Percentiles rank a stretch among this genome's conserved stretches.
Evolutionary conservation across 2,888 invertebrate genomes (phyloP).

Genomic region (Hypolimnas misippus): DNA sequence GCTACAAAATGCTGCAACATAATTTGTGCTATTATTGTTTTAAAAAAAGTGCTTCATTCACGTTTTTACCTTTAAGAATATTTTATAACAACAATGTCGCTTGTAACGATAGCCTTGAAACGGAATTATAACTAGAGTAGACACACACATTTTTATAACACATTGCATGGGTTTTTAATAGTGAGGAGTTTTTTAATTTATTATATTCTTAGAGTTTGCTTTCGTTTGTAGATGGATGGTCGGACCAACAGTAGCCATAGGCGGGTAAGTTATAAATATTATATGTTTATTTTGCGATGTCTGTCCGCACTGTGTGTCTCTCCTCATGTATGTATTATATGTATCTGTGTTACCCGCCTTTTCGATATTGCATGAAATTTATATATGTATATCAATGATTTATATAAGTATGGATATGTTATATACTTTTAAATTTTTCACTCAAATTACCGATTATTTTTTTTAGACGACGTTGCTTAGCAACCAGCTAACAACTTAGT

Average conservation of each 20-base stretch:
- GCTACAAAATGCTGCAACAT: no score
- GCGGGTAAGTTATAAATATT: slow-evolving; percentile 78
- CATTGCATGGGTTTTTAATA: slow-evolving; percentile 45
- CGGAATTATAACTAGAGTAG: background rate
- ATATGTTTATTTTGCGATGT: slow-evolving; percentile 55
- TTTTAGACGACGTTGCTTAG: no score
- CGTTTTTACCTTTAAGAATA: no score
- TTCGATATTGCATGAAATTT: slow-evolving; percentile 41
- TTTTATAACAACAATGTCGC: no score
- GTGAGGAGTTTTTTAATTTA: slow-evolving; percentile 51
- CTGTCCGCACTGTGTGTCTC: slow-evolving; percentile 16
- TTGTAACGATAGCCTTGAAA: background rate
- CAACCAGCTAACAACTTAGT: no score
- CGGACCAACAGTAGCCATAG: slow-evolving; percentile 84
- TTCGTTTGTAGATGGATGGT: slow-evolving; percentile 84
- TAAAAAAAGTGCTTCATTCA: no score
- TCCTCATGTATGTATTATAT: slow-evolving; percentile 30
- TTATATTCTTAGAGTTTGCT: slow-evolving; percentile 76
- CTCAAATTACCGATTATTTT: no score
- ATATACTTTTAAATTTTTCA: no score
- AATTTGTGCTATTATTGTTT: no score
- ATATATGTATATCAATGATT: slow-evolving; percentile 39
- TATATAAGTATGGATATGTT: no score
- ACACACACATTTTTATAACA: background rate
- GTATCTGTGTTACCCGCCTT: slow-evolving; percentile 53